Evolutionary conservation across 1,140 invertebrate species (phyloP), one percentile per base, ranked within the genome.

Genomic region (Apis florea): DNA sequence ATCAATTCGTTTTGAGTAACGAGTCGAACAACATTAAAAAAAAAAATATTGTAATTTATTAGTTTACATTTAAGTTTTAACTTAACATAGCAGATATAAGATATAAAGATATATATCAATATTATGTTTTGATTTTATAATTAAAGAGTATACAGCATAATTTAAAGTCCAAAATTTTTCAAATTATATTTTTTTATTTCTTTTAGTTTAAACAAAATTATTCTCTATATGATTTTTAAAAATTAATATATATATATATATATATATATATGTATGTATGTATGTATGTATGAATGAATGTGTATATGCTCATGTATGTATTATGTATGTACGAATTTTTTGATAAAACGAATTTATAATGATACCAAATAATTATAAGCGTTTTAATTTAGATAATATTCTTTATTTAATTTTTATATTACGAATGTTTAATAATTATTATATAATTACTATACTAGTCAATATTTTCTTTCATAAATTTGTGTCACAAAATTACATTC

Each of bases 401-500:
- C n/a, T 78, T 83, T 89, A 89, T 89, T 89, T 89, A 86, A 84
- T 69, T 79, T 21, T 24, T 70, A 56, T 66, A 24, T 83, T 83
- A 51, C 76, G 79, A 19, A 77, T 68, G 40, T 80, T 66, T 87
- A 82, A 84, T 86, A 64, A 79, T 84, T 79, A 83, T 78, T 83
- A 26, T 84, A 80, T 89, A 82, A 87, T 79, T 88, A 85, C 66
- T 83, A n/a, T 85, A 85, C 84, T 88, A 89, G 82, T 89, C 84
- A 89, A 84, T 58, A 40, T 79, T 78, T 85, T 12, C 10, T 61
- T 86, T 79, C 64, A 40, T 49, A 54, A 15, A 54, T 24, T 73
- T 77, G 24, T 72, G 17, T 68, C 51, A 53, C 19, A 31, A 69
- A 63, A 61, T 66, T 49, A 17, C 58, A 17, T 78, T 15, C 63